Conservation (phyloP, 1,140 invertebrate genomes). For the Psilanteris sp. region DNA sequence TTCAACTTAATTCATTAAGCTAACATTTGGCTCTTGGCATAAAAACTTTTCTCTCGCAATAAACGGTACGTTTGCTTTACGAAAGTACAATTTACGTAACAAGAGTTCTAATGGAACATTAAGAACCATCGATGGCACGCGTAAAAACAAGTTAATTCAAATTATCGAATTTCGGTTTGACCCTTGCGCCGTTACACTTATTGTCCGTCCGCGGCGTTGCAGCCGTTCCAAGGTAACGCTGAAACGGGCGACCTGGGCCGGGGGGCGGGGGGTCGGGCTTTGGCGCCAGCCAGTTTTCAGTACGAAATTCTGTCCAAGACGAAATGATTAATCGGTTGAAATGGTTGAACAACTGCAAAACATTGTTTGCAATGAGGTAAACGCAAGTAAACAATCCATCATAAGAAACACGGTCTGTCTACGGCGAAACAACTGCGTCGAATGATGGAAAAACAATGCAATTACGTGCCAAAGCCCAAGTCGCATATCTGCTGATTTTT, state of each 20-base stretch:
- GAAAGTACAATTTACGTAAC: slow-evolving; percentile 34
- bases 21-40: slow-evolving; percentile 34
- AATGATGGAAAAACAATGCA: slow-evolving; percentile 42
- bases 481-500: slow-evolving; percentile 76
- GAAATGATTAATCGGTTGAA: slow-evolving; percentile 25
- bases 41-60: slow-evolving; percentile 24
- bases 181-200: too few species aligned
- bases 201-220: too few species aligned
- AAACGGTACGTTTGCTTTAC: slow-evolving; percentile 35
- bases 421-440: slow-evolving; percentile 35
- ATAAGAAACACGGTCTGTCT: slow-evolving; percentile 25
- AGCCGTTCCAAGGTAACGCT: too few species aligned
- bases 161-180: slow-evolving; percentile 12
- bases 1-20: slow-evolving; percentile 51
- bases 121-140: slow-evolving; percentile 16
- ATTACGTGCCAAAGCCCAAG: slow-evolving; percentile 61
- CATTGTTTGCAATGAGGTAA: slow-evolving; percentile 20
- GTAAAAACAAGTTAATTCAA: slow-evolving; percentile 9
- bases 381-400: slow-evolving; percentile 32
- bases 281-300: too few species aligned
- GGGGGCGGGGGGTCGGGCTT: too few species aligned
- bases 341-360: slow-evolving; percentile 43
- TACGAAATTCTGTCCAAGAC: too few species aligned
- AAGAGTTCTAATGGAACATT: slow-evolving; percentile 27
- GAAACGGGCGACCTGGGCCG: too few species aligned